Base-by-base conservation (phyloP, 2,888 invertebrate genomes). In the Meteorus cinctellus region DNA sequence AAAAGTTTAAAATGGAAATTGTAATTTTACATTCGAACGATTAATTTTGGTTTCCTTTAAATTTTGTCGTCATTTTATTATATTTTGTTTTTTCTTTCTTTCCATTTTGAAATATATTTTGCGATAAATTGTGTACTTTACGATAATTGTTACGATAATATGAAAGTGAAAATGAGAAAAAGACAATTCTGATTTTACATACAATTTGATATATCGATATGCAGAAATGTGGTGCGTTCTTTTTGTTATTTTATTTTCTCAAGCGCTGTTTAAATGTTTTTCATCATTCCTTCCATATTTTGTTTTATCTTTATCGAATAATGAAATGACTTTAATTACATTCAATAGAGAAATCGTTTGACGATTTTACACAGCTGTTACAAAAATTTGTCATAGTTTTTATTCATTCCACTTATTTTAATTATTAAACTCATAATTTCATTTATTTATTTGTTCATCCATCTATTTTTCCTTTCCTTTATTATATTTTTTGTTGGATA, bases 151-250 rank as follows among this genome's bases (percentile, higher is more conserved):
- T 48, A 48, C 16, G n/a, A 48, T 0, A 48, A 48, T 48, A 48
- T 48, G 48, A 48, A 48, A 48, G 48, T 48, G 48, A 48, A 48
- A 48, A 48, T 48, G 48, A 48, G n/a, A 48, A 16, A 48, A 16
- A 48, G 6, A n/a, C 14, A 45, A 14, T 45, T 45, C 3, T 48
- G 16, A 48, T 48, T 48, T 41, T 41, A 41, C 3, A 41, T 41
- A 41, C 12, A 41, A 48, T n/a, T 48, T 45, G 14, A 45, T 45
- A 14, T 14, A 45, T 45, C 48, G 48, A n/a, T 48, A 48, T 48
- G 48, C 48, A 48, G 16, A 48, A 48, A 48, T 48, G 48, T 48
- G n/a, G 48, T 48, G 48, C 48, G 48, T 16, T 48, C 16, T 48
- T 16, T 48, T 48, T 48, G 2, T 48, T n/a, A 24, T 24, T 24